Percentiles rank a stretch among this genome's conserved stretches.
phyloP scores from a whole-genome alignment of 2,888 invertebrate genomes.

The Steinernema scapterisci region DNA sequence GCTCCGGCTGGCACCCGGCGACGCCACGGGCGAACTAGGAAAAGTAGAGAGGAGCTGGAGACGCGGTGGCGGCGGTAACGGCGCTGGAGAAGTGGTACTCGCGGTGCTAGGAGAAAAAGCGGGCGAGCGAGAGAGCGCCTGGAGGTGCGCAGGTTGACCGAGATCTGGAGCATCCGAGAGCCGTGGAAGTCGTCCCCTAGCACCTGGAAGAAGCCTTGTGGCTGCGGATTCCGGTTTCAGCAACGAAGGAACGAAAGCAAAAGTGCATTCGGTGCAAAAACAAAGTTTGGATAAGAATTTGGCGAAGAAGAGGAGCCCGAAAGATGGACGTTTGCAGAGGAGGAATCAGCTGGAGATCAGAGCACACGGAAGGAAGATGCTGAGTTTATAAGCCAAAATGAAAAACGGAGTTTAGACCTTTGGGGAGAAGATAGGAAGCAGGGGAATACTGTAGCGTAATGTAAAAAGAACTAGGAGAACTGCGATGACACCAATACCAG shows the following conservation, averaged over 20 bases:
- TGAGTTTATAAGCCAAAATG: too few relatives aligned
- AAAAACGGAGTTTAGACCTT: too few relatives aligned
- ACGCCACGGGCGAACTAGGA: conserved; percentile 31
- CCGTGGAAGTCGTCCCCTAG: conserved; percentile 29
- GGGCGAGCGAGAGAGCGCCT: too few relatives aligned
- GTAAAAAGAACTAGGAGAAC: too few relatives aligned
- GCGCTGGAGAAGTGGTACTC: conserved; percentile 15
- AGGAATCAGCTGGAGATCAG: too few relatives aligned
- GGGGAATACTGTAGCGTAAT: too few relatives aligned
- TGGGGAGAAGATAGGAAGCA: too few relatives aligned
- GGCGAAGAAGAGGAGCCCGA: background rate
- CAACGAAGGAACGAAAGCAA: background rate
- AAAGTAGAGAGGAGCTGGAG: background rate
- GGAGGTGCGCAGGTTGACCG: background rate
- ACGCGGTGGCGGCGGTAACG: background rate
- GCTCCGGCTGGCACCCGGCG: conserved; percentile 12
- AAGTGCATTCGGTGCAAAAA: background rate
- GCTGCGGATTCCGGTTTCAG: conserved; percentile 10
- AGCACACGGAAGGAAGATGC: too few relatives aligned
- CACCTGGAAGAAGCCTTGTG: conserved; percentile 13
- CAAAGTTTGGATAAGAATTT: background rate
- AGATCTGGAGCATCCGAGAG: conserved; percentile 20
- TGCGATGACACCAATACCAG: too few relatives aligned
- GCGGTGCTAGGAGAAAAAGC: conserved; percentile 9
- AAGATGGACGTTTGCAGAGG: background rate